phyloP scores from a whole-genome alignment of 2,113 vertebrate genomes.

The Oreochromis aureus region DNA sequence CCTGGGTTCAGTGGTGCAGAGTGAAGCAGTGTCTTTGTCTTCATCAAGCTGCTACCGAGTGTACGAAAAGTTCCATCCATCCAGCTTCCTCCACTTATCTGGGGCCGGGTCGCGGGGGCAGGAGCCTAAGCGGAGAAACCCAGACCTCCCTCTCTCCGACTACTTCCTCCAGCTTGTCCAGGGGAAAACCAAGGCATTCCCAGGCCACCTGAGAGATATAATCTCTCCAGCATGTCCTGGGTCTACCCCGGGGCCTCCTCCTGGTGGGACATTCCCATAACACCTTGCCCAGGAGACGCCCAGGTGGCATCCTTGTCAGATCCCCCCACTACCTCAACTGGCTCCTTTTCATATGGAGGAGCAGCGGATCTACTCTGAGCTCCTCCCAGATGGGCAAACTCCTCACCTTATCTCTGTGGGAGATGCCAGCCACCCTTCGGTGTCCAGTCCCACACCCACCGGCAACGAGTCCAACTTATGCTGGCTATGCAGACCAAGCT shows the following conservation, averaged over 20 bases:
- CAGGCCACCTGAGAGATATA: background rate
- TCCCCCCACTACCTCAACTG: background rate
- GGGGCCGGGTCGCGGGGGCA: accelerated
- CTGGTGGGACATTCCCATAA: accelerated
- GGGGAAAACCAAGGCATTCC: background rate
- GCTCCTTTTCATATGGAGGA: background rate
- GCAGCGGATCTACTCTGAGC: background rate
- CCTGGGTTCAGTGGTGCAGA: background rate
- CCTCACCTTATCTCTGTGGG: accelerated
- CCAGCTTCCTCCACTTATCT: background rate
- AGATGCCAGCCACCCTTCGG: background rate
- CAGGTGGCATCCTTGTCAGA: background rate
- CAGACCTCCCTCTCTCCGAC: background rate
- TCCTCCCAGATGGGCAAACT: background rate
- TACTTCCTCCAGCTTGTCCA: background rate
- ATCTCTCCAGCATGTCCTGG: background rate
- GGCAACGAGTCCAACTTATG: accelerated
- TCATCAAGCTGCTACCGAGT: background rate
- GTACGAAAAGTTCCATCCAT: background rate
- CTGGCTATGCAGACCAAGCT: background rate
- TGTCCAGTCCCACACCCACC: background rate
- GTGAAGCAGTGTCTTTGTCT: background rate
- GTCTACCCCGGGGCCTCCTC: accelerated
- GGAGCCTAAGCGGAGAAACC: background rate
- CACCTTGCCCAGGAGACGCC: background rate